Base-by-base conservation (phyloP, 2,888 invertebrate species). In the Sinotaia quadrata region DNA sequence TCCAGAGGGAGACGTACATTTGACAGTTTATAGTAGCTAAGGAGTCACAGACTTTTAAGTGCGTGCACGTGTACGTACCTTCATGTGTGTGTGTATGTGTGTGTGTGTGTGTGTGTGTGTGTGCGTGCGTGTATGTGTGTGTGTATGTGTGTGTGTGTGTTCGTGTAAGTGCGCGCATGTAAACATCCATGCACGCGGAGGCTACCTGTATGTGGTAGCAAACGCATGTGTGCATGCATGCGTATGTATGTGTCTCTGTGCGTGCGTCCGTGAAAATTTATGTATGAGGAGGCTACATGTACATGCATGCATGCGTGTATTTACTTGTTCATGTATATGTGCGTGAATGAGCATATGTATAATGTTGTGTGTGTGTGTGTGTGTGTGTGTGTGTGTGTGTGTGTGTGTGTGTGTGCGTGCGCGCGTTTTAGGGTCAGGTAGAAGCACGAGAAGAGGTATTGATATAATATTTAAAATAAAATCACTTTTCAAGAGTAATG, bases 331-430 rank as follows among this genome's bases (percentile, higher is more conserved):
- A n/a, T n/a, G n/a, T n/a, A n/a, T n/a, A n/a, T n/a, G n/a, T n/a
- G n/a, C n/a, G n/a, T n/a, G n/a, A n/a, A n/a, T n/a, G n/a, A n/a
- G n/a, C n/a, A n/a, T n/a, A n/a, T n/a, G n/a, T n/a, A n/a, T n/a
- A n/a, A n/a, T n/a, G n/a, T n/a, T n/a, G n/a, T n/a, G n/a, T n/a
- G n/a, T n/a, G n/a, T n/a, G n/a, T n/a, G n/a, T n/a, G n/a, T n/a
- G 52, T 52, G 52, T 36, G 51, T 33, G 47, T 51, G 62, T 62
- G 47, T 21, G 54, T 65, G 54, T 54, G 65, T 65, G 65, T 41
- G 56, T 54, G 65, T 29, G 37, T 37, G 52, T 29, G 52, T 65
- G 65, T 31, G 52, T 36, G 54, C 21, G 18, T 24, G 18, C 27
- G 51, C 21, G 63, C 27, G 36, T 49, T 18, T 29, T 15, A 21